Base-by-base conservation (phyloP, 2,888 invertebrate species). In the Tachystola acroxantha region DNA sequence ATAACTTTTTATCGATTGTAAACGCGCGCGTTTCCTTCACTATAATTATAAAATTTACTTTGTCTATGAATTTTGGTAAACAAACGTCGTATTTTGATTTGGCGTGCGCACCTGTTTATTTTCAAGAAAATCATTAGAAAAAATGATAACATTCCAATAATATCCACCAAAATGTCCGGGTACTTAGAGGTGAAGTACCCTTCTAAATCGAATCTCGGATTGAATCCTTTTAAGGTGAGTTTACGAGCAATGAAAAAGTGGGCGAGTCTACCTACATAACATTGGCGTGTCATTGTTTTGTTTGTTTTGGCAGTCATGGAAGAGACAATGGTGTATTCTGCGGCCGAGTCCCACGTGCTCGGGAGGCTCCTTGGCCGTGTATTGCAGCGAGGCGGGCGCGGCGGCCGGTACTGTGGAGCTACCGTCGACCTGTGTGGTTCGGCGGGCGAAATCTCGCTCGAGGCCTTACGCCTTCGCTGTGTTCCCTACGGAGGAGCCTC, bases 391-490 rank as follows among this genome's bases (percentile, higher is more conserved):
- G 53, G 86, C 80, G 2, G 85, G 85, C 10, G 72, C 80, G 26
- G 60, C 80, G 6, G 85, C 80, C 32, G 85, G 85, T 14, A 78
- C 85, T 26, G 75, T 91, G 34, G 79, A 88, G 30, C 72, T 92
- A 39, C 91, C 91, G 0, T 64, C 86, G 10, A 89, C 89, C 29
- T 89, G 91, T 33, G 74, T 89, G 14, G 82, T 92, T 16, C 89
- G 90, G 41, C 77, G 92, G 38, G 90, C 92, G 2, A 90, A 91
- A 55, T 92, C 92, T 10, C 89, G 90, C 50, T 89, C 92, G 2
- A 90, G 92, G 48, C 89, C 89, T 20, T 90, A 90, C 57, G 92
- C 92, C 7, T 93, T 93, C 58, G 92, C 92, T 2, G 88, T 93
- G 41, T 92, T 92, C 56, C 81, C 89, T 5, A 59, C 80, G 0